phyloP scores from a whole-genome alignment of 2,888 invertebrate genomes.

The Troilus luridus region DNA sequence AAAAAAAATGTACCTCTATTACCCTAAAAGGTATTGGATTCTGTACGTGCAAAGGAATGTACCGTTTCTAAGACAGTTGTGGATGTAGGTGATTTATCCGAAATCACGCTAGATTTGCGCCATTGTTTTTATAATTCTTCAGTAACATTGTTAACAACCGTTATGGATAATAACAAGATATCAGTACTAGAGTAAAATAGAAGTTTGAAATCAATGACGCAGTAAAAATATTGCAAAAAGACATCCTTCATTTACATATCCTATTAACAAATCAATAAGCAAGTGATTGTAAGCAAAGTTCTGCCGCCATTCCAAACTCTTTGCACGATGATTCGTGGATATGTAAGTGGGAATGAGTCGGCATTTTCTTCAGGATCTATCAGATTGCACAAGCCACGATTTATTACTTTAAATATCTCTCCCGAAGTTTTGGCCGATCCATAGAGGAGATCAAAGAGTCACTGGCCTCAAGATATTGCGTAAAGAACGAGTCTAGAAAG shows the following conservation, averaged over 20 bases:
- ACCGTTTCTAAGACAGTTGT: too few species aligned
- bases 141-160: too few species aligned
- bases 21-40: too few species aligned
- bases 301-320: not conserved
- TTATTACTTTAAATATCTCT: not conserved
- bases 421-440: not conserved
- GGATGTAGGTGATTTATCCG: too few species aligned
- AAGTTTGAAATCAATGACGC: not conserved
- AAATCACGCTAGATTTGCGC: too few species aligned
- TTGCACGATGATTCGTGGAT: not conserved
- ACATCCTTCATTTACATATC: not conserved
- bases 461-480: not conserved
- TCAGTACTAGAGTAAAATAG: not conserved
- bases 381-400: not conserved
- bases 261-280: constrained; percentile 9
- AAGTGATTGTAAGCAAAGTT: not conserved
- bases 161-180: too few species aligned
- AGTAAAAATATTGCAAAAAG: not conserved
- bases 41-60: too few species aligned
- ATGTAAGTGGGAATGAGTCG: not conserved
- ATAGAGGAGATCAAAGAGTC: not conserved
- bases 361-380: not conserved
- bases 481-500: constrained; percentile 34
- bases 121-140: too few species aligned
- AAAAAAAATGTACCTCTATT: too few species aligned